Conservation (phyloP, 2,888 invertebrate species). For the Dicranocentrus wangi region DNA sequence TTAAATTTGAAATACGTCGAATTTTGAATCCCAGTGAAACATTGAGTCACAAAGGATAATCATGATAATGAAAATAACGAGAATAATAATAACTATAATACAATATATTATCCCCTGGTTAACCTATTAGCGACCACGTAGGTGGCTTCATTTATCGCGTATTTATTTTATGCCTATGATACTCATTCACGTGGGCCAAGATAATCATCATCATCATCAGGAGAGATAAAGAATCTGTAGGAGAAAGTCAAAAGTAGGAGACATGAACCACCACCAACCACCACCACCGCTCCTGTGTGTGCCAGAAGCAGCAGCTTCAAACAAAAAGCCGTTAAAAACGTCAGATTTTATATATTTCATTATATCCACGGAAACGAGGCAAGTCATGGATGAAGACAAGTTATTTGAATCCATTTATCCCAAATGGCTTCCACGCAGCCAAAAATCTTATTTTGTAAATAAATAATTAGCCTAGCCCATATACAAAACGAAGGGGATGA, state of each 20-base stretch:
- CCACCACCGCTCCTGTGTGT: too few relatives aligned
- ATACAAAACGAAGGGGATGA: not conserved
- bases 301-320: too few relatives aligned
- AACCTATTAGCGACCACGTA: conserved; percentile 56
- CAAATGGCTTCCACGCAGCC: not conserved
- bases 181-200: conserved; percentile 19
- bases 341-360: too few relatives aligned
- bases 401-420: too few relatives aligned
- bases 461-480: not conserved
- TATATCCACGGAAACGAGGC: too few relatives aligned
- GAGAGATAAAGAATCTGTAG: not conserved
- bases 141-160: conserved; percentile 52
- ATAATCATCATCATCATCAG: not conserved
- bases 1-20: too few relatives aligned
- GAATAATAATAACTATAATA: conserved; percentile 55
- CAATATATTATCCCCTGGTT: conserved; percentile 35
- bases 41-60: conserved; percentile 33
- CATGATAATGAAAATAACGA: conserved; percentile 58
- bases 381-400: too few relatives aligned
- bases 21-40: too few relatives aligned
- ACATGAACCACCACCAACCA: too few relatives aligned
- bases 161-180: too few relatives aligned
- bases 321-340: too few relatives aligned
- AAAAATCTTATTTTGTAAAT: not conserved
- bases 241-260: too few relatives aligned